A percentile compares a stretch with the other conserved stretches of the same genome.
Conservation (phyloP, 2,113 vertebrate genomes). For the Leptobrachium leishanense region DNA sequence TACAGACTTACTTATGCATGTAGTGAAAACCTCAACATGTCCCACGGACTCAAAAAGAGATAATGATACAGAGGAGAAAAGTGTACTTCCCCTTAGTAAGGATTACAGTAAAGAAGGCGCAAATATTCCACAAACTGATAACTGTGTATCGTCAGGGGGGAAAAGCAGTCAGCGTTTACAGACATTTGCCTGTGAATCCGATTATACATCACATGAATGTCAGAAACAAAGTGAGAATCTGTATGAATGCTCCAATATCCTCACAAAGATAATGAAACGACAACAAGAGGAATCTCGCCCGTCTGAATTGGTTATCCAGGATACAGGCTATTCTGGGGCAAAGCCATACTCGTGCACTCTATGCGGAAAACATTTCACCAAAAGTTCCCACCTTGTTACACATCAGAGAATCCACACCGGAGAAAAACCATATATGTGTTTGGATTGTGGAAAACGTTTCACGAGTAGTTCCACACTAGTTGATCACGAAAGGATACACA, state of each 20-base stretch:
- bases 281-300: conserved; percentile 15
- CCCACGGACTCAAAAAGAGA: neutral
- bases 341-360: conserved; percentile 18
- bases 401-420: conserved; percentile 35
- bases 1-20: neutral
- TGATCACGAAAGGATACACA: conserved; percentile 51
- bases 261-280: neutral
- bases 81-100: neutral
- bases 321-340: neutral
- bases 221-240: neutral
- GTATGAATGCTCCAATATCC: neutral
- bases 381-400: conserved; percentile 38
- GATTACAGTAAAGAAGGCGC: neutral
- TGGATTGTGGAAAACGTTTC: conserved; percentile 49
- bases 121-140: neutral
- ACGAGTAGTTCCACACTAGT: conserved; percentile 40
- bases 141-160: neutral
- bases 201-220: conserved; percentile 1
- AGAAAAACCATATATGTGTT: conserved; percentile 34
- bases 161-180: neutral
- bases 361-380: conserved; percentile 35
- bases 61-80: neutral
- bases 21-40: neutral
- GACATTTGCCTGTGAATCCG: neutral
- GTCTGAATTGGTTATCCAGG: neutral